These are phyloP conservation scores for Dinomys branickii DNA, from an alignment of 2,113 vertebrate genomes.

Conservation along the genomic window DNA sequence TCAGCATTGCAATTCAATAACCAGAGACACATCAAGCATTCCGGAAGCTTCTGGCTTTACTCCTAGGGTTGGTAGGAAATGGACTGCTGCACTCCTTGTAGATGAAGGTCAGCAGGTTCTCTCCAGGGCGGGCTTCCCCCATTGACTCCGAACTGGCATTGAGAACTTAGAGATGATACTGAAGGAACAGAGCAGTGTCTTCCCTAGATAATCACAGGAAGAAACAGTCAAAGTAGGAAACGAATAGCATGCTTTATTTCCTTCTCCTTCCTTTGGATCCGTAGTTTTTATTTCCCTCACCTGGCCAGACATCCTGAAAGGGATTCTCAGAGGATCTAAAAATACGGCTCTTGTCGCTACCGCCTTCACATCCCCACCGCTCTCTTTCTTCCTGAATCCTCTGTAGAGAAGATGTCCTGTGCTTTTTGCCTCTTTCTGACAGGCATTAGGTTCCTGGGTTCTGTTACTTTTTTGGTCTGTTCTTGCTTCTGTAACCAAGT, in stretches of 20 bases:
- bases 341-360: not conserved
- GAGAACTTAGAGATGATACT: not conserved
- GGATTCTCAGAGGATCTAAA: slow-evolving; percentile 26
- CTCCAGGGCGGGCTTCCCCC: not conserved
- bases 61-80: not conserved
- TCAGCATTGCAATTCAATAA: not conserved
- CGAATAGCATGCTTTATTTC: not conserved
- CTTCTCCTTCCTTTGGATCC: not conserved
- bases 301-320: not conserved
- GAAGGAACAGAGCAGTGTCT: not conserved
- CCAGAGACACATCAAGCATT: not conserved
- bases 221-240: not conserved
- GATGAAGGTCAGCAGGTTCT: not conserved
- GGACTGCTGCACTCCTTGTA: not conserved
- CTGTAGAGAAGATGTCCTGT: not conserved
- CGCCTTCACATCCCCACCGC: not conserved
- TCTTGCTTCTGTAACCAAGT: not conserved
- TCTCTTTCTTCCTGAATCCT: not conserved
- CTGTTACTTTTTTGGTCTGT: not conserved
- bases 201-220: not conserved
- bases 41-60: not conserved
- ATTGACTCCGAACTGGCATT: not conserved
- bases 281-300: not conserved
- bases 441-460: not conserved
- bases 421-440: slow-evolving; percentile 17